Evolutionary conservation across 2,888 invertebrate genomes (phyloP).

Genomic region (Ptychoptera contaminata): DNA sequence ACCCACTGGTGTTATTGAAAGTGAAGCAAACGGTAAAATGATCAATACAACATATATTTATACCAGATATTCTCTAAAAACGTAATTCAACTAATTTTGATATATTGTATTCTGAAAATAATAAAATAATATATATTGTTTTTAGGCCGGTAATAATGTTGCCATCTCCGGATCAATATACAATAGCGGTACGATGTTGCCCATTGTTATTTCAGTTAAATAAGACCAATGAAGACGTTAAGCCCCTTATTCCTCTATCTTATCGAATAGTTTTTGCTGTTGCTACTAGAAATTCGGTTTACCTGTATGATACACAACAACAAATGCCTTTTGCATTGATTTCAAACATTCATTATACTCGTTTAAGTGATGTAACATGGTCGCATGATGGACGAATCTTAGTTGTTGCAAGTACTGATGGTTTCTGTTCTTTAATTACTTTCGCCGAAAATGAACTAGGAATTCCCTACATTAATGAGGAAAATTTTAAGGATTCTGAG

Average conservation of each 20-base stretch:
- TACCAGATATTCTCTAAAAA: slow-evolving; percentile 42
- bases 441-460: slow-evolving; percentile 63
- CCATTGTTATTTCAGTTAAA: slow-evolving; percentile 54
- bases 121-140: slow-evolving; percentile 12
- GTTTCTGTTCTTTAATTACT: slow-evolving; percentile 72
- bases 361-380: slow-evolving; percentile 79
- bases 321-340: slow-evolving; percentile 60
- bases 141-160: slow-evolving; percentile 60
- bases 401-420: slow-evolving; percentile 74
- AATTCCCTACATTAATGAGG: slow-evolving; percentile 32
- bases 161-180: slow-evolving; percentile 64
- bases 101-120: neutral
- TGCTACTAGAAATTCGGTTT: slow-evolving; percentile 71
- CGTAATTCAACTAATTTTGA: slow-evolving; percentile 28
- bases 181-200: slow-evolving; percentile 70
- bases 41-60: slow-evolving; percentile 41
- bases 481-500: slow-evolving; percentile 21
- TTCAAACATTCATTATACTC: slow-evolving; percentile 77
- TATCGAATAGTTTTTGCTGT: slow-evolving; percentile 83
- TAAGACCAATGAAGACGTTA: slow-evolving; percentile 30
- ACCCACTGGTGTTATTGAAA: slow-evolving; percentile 73
- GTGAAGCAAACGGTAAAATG: slow-evolving; percentile 46
- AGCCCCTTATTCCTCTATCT: slow-evolving; percentile 43
- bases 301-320: slow-evolving; percentile 81
- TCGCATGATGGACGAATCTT: slow-evolving; percentile 61